Conservation (phyloP, 1,140 invertebrate species). For the Drepana arcuata region DNA sequence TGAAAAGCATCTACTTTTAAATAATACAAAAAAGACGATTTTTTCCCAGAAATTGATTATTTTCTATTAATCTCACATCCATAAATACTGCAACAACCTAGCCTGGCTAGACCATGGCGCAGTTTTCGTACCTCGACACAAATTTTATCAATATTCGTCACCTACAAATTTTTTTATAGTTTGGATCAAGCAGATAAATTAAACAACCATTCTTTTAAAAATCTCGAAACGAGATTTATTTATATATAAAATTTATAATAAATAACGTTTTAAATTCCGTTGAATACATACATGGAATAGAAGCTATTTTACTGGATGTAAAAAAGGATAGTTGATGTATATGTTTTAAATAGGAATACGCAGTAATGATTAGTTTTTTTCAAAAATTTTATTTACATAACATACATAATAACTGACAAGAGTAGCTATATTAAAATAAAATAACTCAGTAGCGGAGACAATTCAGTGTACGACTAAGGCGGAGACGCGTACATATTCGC, state of each 20-base stretch:
- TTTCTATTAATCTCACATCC: no score
- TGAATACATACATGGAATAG: conserved; percentile 20
- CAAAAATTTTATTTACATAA: conserved; percentile 67
- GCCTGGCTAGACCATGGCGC: no score
- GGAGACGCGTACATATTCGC: no score
- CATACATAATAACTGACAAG: conserved; percentile 58
- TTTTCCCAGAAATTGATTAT: no score
- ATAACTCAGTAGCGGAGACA: conserved; percentile 36
- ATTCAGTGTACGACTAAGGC: conserved; percentile 13
- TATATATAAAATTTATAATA: conserved; percentile 21
- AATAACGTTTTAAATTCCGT: conserved; percentile 19
- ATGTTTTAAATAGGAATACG: conserved; percentile 16
- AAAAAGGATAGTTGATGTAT: no score
- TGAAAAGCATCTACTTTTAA: no score
- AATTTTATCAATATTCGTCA: no score
- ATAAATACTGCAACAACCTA: no score
- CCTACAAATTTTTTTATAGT: no score
- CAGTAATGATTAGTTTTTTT: conserved; percentile 40
- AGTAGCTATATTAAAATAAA: conserved; percentile 48
- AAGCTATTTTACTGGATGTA: conserved; percentile 7
- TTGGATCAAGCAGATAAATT: no score
- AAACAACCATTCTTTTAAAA: conserved; percentile 24
- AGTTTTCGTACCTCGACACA: no score
- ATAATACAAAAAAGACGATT: no score
- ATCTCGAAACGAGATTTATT: conserved; percentile 23